Conservation (phyloP, 2,888 invertebrate species). For the Heliconius charithonia region DNA sequence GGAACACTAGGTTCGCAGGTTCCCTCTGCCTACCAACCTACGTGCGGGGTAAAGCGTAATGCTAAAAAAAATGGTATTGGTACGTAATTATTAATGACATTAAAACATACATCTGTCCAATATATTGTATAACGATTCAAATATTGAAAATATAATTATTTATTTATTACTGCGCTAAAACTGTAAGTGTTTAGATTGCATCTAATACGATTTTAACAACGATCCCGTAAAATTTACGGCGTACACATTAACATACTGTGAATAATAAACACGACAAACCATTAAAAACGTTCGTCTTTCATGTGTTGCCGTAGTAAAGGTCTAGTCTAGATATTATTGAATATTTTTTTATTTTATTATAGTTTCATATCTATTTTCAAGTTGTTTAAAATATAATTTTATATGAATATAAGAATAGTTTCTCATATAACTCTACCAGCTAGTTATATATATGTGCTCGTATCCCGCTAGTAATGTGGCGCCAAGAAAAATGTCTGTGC, state of each 20-base stretch:
- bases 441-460: not conserved
- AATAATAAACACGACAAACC: constrained; percentile 30
- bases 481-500: not conserved
- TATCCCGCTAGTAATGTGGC: not conserved
- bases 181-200: constrained; percentile 34
- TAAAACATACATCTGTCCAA: not conserved
- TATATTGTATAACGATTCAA: not conserved
- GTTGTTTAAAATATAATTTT: not conserved
- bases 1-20: too few species aligned
- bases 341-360: constrained; percentile 21
- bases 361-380: not conserved
- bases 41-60: too few species aligned
- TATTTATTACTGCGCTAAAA: constrained; percentile 38
- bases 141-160: constrained; percentile 21
- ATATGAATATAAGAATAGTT: constrained; percentile 12
- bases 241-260: constrained; percentile 35
- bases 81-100: not conserved
- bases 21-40: too few species aligned
- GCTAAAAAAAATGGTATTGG: too few species aligned
- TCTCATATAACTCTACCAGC: not conserved
- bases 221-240: constrained; percentile 45
- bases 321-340: constrained; percentile 1
- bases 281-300: constrained; percentile 36
- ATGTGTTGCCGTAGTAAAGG: constrained; percentile 31
- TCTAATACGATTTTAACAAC: constrained; percentile 45